These are phyloP conservation scores for Machaerirhynchus nigripectus DNA, from an alignment of 2,113 vertebrate genomes.

Conservation along the genomic window DNA sequence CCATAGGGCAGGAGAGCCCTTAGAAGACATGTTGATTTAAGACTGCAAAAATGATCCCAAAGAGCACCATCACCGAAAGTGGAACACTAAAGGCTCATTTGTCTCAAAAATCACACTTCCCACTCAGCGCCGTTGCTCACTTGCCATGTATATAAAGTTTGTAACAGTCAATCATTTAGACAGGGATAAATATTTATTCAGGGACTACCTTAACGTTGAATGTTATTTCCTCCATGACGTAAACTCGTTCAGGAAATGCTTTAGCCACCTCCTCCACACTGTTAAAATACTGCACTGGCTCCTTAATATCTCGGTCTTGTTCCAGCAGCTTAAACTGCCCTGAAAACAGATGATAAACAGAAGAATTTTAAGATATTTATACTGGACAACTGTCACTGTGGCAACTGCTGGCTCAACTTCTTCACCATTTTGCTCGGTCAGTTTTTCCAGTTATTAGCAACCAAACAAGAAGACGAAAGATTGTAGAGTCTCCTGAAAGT, in stretches of 20 bases:
- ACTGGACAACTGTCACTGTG: conserved; percentile 68
- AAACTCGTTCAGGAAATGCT: conserved; percentile 97
- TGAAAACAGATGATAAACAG: conserved; percentile 74
- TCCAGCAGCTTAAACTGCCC: conserved; percentile 99
- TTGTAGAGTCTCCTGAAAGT: not conserved
- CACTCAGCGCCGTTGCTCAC: not conserved
- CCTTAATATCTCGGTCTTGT: conserved; percentile 98
- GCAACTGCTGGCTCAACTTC: conserved; percentile 48
- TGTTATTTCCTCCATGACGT: conserved; percentile 99
- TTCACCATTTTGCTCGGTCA: not conserved
- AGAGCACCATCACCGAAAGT: not conserved
- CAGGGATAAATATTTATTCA: conserved; percentile 73
- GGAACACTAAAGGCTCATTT: not conserved
- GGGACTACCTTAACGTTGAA: conserved; percentile 96
- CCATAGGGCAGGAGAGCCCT: conserved; percentile 2
- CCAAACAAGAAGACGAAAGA: not conserved
- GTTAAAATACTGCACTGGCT: conserved; percentile 97
- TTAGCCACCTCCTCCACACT: conserved; percentile 99
- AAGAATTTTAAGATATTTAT: conserved; percentile 73
- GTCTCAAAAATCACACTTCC: conserved; percentile 46
- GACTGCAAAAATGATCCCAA: not conserved
- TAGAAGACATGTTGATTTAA: not conserved
- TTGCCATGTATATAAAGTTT: conserved; percentile 6
- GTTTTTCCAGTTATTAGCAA: conserved; percentile 35
- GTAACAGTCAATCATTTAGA: conserved; percentile 52